Base-by-base conservation (phyloP, 2,113 vertebrate genomes). In the Climacteris rufus region DNA sequence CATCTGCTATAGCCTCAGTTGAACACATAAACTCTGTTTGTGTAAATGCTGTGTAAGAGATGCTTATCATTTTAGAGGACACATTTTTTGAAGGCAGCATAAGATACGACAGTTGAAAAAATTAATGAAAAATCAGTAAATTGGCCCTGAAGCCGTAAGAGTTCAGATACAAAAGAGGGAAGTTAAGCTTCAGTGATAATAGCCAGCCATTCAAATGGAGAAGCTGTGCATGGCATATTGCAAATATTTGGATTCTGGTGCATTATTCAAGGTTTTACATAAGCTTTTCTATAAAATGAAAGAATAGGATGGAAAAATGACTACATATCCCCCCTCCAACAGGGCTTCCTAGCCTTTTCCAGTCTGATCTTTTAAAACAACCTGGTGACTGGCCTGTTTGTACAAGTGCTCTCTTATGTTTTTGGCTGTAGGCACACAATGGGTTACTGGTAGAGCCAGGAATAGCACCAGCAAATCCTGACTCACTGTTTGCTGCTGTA, bases 391-490 rank as follows among this genome's bases (percentile, higher is more conserved):
- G 64, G 28, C 49, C 49, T 45, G 4, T 53, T 77, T 69, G 25
- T 59, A 66, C 50, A 66, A 72, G 31, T 42, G 27, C 39, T 69
- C 40, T 66, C 15, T 33, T 22, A 39, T 24, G 39, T 21, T 54
- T 64, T 86, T 83, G 39, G 39, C 65, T 40, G 13, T 54, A 71
- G 59, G 90, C 75, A 75, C 1, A 9, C 14, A 22, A 10, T 25
- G 82, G 31, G 82, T 93, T 89, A 85, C 81, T 85, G 27, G 33
- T 70, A 56, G 75, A 90, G 82, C 89, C 90, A 94, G 68, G 76
- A 96, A 94, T 86, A 96, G 93, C 78, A 95, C 21, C 30, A 76
- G 35, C 79, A 93, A 90, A 85, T 91, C 76, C 93, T 86, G 87
- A 93, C 71, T 95, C 87, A 87, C 84, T 86, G 21, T 91, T 88